Evolutionary conservation across 1,140 invertebrate species (phyloP), one percentile per base, ranked within the genome.

Genomic region (Parapsyche elsis): DNA sequence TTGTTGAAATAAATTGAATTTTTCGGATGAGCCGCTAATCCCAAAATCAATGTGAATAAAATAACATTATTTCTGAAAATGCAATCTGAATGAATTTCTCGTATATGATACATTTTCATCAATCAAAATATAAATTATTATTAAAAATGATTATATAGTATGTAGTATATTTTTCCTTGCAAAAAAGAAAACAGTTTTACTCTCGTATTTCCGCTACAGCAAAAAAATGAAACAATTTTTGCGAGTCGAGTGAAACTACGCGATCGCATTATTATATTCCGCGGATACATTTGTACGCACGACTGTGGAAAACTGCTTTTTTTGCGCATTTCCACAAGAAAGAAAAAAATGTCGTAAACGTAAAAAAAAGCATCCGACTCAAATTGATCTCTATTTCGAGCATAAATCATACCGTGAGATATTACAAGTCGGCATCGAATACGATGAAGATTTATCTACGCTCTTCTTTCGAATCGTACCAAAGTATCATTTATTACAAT

Each of bases 311-410:
- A 67, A 67, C 23, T 67, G 24, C 64, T 67, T 67, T 26, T 64
- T 26, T n/a, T 23, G 64, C 24, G 14, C 21, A 46, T 73, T 46
- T 71, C 61, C 24, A 12, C 61, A 21, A 67, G 19, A 67, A 67
- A 23, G 21, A 30, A 24, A 67, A 61, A 46, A 53, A 1, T 26
- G 64, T 67, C 64, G 24, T 67, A 67, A 67, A 24, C 2, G 46
- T 45, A 73, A 23, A 30, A 24, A 46, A 46, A 73, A 23, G 46
- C 45, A 30, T 46, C 0, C 38, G 38, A 12, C 38, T 14, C 16
- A 46, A 73, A 73, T 73, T 73, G 38, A 53, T 73, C 46, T 45
- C 71, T 38, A 46, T 73, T 73, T 46, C 19, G n/a, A 38, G 16
- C 44, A 73, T 73, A 73, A 73, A 73, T 73, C 71, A 73, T 46